Conservation (phyloP, 53 echinoderm and acorn worm species). For the Pentamera pediparva region DNA sequence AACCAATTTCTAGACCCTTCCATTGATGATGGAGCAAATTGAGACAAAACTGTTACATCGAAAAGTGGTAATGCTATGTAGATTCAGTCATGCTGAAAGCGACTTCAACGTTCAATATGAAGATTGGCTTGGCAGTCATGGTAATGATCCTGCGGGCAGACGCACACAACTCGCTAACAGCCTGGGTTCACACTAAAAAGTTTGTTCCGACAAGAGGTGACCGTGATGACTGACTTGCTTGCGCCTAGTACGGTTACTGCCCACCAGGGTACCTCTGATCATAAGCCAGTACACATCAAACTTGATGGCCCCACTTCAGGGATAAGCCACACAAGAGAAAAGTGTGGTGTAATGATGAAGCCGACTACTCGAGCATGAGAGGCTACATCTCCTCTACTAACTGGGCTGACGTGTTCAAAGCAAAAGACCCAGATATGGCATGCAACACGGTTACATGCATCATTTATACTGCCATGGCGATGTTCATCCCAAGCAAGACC, state of each 20-base stretch:
- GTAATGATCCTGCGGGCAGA: conserved; percentile 45
- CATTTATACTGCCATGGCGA: too few relatives aligned
- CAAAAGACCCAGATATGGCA: conserved; percentile 15
- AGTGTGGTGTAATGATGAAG: conserved; percentile 42
- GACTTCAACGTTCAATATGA: conserved; percentile 55
- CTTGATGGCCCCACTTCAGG: conserved; percentile 36
- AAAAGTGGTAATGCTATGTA: conserved; percentile 37
- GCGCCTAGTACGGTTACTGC: conserved; percentile 11
- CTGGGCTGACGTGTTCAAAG: background rate
- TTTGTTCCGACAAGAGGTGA: conserved; percentile 48
- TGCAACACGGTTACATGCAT: too few relatives aligned
- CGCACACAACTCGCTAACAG: conserved; percentile 17
- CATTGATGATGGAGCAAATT: too few relatives aligned
- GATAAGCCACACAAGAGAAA: too few relatives aligned
- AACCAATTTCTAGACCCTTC: conserved; percentile 26
- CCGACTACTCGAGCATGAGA: conserved; percentile 50
- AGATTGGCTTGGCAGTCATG: too few relatives aligned
- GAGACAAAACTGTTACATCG: conserved; percentile 22
- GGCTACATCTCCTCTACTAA: too few relatives aligned
- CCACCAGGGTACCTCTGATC: too few relatives aligned
- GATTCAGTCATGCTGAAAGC: conserved; percentile 27
- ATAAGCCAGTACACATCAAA: conserved; percentile 51
- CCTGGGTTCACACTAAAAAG: too few relatives aligned
- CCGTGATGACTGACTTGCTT: conserved; percentile 30
- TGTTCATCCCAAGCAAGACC: conserved; percentile 31